These are phyloP conservation scores for Drosophila neutralis DNA, from an alignment of 2,888 invertebrate genomes.

Conservation along the genomic window DNA sequence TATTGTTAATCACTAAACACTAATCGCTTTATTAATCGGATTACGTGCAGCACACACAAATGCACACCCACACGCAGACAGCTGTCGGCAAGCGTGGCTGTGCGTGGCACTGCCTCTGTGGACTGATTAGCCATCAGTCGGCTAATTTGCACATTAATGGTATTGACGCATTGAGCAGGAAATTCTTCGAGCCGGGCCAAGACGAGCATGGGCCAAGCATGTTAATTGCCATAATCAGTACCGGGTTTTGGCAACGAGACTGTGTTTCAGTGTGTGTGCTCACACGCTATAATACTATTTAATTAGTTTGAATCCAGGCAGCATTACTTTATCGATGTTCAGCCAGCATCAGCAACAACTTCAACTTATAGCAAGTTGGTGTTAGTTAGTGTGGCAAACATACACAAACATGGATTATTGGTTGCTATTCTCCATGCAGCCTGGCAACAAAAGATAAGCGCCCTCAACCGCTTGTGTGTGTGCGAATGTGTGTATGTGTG, in stretches of 20 bases:
- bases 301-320: conserved; percentile 71
- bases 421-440: conserved; percentile 55
- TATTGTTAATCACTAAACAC: conserved; percentile 72
- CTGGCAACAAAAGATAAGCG: conserved; percentile 77
- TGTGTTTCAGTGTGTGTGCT: conserved; percentile 13
- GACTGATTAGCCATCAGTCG: conserved; percentile 72
- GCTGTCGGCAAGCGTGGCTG: conserved; percentile 16
- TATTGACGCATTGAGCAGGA: conserved; percentile 54
- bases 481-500: conserved; percentile 14
- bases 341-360: conserved; percentile 28
- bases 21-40: conserved; percentile 78
- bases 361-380: conserved; percentile 34
- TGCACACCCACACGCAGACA: conserved; percentile 30
- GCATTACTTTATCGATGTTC: conserved; percentile 55
- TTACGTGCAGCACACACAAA: conserved; percentile 55
- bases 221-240: conserved; percentile 76
- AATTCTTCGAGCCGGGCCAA: conserved; percentile 38
- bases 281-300: conserved; percentile 61
- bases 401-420: conserved; percentile 4
- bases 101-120: conserved; percentile 42
- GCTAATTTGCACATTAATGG: conserved; percentile 80
- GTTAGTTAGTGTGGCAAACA: conserved; percentile 50
- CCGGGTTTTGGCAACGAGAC: conserved; percentile 21
- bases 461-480: conserved; percentile 25
- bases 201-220: conserved; percentile 44